A percentile compares a stretch with the other conserved stretches of the same genome.
Conservation (phyloP, 2,797 vertebrate genomes). For the Sebastes glaucus region DNA sequence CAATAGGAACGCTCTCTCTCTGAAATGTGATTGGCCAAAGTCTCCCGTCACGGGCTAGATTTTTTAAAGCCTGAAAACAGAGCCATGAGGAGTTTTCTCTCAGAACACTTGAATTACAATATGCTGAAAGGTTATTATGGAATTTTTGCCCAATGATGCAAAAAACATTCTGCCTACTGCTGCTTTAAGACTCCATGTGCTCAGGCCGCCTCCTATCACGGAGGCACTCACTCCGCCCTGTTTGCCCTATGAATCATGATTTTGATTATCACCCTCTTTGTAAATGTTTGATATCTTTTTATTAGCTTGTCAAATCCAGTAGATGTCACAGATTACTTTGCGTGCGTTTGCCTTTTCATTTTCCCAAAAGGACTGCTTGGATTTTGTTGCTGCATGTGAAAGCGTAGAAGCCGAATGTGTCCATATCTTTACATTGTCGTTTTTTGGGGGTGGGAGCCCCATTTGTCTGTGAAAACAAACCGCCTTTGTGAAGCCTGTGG, state of each 20-base stretch:
- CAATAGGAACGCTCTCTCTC: no score
- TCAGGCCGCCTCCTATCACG: not conserved
- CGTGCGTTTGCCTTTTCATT: not conserved
- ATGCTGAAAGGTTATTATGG: no score
- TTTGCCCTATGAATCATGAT: not conserved
- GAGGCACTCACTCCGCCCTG: not conserved
- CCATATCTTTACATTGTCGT: not conserved
- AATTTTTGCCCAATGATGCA: not conserved
- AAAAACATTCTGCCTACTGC: no score
- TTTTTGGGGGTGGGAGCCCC: not conserved
- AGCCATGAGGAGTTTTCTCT: no score
- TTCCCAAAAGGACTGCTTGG: not conserved
- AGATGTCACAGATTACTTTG: not conserved
- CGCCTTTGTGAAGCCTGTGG: constrained; percentile 36
- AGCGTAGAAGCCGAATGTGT: not conserved
- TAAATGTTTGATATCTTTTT: not conserved
- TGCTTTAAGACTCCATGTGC: not conserved
- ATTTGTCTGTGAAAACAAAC: constrained; percentile 46
- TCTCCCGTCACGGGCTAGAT: no score
- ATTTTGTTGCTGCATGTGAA: not conserved
- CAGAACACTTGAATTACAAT: no score
- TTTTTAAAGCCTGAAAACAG: no score
- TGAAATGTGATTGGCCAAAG: no score
- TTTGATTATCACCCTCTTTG: not conserved
- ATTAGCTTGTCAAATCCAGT: not conserved